phyloP scores from a whole-genome alignment of 2,113 vertebrate species.

The Pangasianodon gigas region DNA sequence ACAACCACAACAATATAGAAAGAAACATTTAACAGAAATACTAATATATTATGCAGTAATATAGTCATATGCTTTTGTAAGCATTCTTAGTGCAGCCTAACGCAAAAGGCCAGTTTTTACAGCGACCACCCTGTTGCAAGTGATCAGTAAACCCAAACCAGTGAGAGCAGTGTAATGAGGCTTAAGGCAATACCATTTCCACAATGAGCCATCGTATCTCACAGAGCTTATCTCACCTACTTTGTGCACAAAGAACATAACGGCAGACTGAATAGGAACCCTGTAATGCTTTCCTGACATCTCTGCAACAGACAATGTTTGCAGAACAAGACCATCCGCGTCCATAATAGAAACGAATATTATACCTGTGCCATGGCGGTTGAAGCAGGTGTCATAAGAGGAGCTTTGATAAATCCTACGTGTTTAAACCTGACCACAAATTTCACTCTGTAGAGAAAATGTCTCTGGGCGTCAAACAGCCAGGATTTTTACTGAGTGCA shows the following conservation, averaged over 20 bases:
- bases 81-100: background rate
- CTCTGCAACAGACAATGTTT: background rate
- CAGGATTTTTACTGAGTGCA: background rate
- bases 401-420: conserved; percentile 16
- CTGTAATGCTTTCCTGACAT: conserved; percentile 17
- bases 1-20: background rate
- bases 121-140: background rate
- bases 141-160: background rate
- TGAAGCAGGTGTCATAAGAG: conserved; percentile 33
- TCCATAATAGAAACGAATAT: conserved; percentile 12
- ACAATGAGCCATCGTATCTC: background rate
- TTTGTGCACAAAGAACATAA: conserved; percentile 13
- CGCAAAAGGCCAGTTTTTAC: background rate
- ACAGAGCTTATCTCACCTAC: conserved; percentile 2
- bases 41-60: background rate
- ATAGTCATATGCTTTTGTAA: background rate
- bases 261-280: background rate
- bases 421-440: conserved; percentile 41
- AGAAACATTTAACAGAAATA: too few species aligned
- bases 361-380: background rate
- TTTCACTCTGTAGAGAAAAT: conserved; percentile 3
- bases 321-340: background rate
- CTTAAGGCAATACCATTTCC: background rate
- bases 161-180: background rate
- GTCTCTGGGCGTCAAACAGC: background rate